A percentile compares a stretch with the other conserved stretches of the same genome.
Evolutionary conservation across 2,797 vertebrate genomes (phyloP).

Genomic region (Protosalanx chinensis): DNA sequence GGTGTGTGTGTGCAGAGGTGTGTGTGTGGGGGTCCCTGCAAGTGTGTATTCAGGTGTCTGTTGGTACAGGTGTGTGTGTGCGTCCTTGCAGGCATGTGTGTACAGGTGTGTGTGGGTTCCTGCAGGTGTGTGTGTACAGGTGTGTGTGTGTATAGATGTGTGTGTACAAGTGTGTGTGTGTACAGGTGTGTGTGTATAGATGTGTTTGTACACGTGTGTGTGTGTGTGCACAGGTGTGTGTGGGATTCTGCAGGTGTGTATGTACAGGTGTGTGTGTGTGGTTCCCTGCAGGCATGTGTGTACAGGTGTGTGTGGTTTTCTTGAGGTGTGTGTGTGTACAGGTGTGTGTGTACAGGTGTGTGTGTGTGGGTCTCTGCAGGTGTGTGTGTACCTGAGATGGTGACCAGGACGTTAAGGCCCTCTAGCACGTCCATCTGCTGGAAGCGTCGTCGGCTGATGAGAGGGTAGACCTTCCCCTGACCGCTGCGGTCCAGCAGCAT

Average conservation of each 20-base stretch:
- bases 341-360: background rate
- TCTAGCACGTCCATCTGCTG: conserved; percentile 99
- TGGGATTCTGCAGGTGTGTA: background rate
- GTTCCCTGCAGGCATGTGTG: conserved; percentile 4
- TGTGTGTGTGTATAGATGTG: too few species aligned
- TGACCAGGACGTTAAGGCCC: conserved; percentile 95
- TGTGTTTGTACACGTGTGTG: too few species aligned
- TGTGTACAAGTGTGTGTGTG: too few species aligned
- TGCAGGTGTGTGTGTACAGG: too few species aligned
- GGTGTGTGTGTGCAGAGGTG: too few species aligned
- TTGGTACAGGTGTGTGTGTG: too few species aligned
- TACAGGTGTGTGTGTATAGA: too few species aligned
- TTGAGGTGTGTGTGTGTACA: background rate
- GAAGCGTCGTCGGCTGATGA: conserved; percentile 92
- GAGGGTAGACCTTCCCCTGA: conserved; percentile 96
- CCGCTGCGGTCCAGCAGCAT: conserved; percentile 98
- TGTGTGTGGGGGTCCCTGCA: too few species aligned
- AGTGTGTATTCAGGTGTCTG: too few species aligned
- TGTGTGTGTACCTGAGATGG: conserved; percentile 86
- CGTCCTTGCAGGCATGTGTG: background rate
- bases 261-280: background rate
- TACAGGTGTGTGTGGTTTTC: conserved; percentile 60
- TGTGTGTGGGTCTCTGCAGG: background rate
- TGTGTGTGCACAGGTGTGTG: background rate
- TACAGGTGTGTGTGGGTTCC: too few species aligned